Evolutionary conservation across 1,140 invertebrate species (phyloP), one percentile per base, ranked within the genome.

Genomic region (Caenorhabditis latens): DNA sequence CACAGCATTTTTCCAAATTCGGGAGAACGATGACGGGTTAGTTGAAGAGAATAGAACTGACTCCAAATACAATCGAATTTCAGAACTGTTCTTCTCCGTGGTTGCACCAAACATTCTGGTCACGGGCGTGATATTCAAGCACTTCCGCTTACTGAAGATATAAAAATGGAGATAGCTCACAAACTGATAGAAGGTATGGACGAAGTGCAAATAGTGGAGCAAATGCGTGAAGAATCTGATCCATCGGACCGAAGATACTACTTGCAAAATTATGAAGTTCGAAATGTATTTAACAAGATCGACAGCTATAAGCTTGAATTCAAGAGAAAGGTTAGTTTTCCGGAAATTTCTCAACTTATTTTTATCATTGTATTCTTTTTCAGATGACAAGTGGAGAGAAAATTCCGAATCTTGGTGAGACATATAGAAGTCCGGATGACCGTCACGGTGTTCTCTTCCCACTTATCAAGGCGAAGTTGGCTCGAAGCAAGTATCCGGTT

Each of bases 1-100:
- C n/a, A 79, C 71, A n/a, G 71, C 71, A 21, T 79, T 79, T 50
- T 50, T 79, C 46, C 71, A 79, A 3, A n/a, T 79, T 8, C 50
- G n/a, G 14, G 71, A 79, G 24, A 79, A 53, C 11, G 71, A 79
- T 24, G 71, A 79, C 50, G 71, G 71, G 71, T 79, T 2, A 79
- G 71, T 21, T 58, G 5, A 53, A 53, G 50, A 53, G 50, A 4
- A 8, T 53, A 3, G 9, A 53, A 11, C 11, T 5, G 50, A 53
- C 2, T 3, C 50, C 50, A 11, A 5, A 9, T 9, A 53, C 4
- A 2, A 53, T 16, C 9, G 0, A 3, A 3, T 11, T 79, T 43
- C 71, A 79, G 71, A 53, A 79, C 43, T 24, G 71, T 79, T 0
- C 19, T 79, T 9, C 71, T 79, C 14, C 71, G 71, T 24, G 71